These are phyloP conservation scores for Chelonus insularis DNA, from an alignment of 1,140 invertebrate species.

Conservation along the genomic window DNA sequence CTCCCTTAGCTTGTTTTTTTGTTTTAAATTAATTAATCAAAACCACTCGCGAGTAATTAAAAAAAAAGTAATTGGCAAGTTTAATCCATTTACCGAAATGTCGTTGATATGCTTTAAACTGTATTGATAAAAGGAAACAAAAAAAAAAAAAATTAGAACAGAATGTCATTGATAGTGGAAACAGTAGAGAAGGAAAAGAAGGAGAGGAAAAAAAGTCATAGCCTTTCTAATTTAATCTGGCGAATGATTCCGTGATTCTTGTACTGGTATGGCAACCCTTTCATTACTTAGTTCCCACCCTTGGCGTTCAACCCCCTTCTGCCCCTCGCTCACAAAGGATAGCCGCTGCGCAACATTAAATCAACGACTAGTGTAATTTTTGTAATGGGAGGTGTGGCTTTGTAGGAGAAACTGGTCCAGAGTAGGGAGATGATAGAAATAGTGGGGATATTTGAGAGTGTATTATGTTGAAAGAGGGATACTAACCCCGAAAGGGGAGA, in stretches of 20 bases:
- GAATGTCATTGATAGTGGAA: background rate
- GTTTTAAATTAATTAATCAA: conserved; percentile 22
- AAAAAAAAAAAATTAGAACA: conserved; percentile 3
- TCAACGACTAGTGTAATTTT: conserved; percentile 61
- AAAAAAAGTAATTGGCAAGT: conserved; percentile 37
- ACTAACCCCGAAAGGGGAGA: too few species aligned
- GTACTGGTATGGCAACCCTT: conserved; percentile 53
- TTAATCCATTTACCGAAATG: background rate
- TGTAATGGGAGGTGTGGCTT: conserved; percentile 62
- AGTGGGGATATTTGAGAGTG: conserved; percentile 38
- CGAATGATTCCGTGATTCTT: conserved; percentile 62
- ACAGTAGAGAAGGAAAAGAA: conserved; percentile 10
- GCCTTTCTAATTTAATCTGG: conserved; percentile 61
- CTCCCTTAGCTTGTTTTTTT: too few species aligned
- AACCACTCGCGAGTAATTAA: conserved; percentile 32
- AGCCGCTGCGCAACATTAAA: conserved; percentile 57
- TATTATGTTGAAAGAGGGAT: too few species aligned
- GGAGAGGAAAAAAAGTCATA: conserved; percentile 35
- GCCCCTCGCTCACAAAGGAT: conserved; percentile 28
- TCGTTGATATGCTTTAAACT: background rate
- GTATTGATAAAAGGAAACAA: background rate
- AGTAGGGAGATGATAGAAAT: conserved; percentile 17
- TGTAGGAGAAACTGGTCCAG: conserved; percentile 38
- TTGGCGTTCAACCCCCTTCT: conserved; percentile 4
- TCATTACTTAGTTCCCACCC: conserved; percentile 58